A percentile compares a stretch with the other conserved stretches of the same genome.
Conservation (phyloP, 2,113 vertebrate genomes). For the Xenopus tropicalis region DNA sequence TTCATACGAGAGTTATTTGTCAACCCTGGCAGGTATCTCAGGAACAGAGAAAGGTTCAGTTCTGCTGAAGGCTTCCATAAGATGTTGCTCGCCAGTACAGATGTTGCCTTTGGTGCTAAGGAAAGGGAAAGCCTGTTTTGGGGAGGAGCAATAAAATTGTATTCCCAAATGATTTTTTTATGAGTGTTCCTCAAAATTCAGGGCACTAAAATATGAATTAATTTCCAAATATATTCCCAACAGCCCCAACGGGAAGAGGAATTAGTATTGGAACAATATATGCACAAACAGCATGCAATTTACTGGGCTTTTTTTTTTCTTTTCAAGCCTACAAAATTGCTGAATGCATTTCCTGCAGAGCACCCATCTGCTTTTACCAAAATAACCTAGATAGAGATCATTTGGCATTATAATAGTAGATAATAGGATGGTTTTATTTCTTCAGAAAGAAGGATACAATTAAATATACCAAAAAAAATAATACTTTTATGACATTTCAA, state of each 20-base stretch:
- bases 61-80: no score
- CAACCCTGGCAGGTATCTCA: no score
- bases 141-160: neutral
- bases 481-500: no score
- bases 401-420: neutral
- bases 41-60: no score
- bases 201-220: neutral
- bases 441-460: no score
- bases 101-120: no score
- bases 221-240: slow-evolving; percentile 16
- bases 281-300: neutral
- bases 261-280: neutral
- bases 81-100: no score
- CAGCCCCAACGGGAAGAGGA: slow-evolving; percentile 9
- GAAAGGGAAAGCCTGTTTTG: neutral
- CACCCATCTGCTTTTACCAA: slow-evolving; percentile 1
- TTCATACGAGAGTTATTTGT: no score
- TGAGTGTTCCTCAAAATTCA: slow-evolving; percentile 8
- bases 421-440: no score
- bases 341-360: slow-evolving; percentile 1
- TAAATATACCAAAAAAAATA: no score
- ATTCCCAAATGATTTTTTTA: slow-evolving; percentile 3
- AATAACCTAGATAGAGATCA: neutral
- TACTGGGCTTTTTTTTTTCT: no score
- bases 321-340: neutral